Conservation (phyloP, 2,113 vertebrate species). For the Cepphus grylle region DNA sequence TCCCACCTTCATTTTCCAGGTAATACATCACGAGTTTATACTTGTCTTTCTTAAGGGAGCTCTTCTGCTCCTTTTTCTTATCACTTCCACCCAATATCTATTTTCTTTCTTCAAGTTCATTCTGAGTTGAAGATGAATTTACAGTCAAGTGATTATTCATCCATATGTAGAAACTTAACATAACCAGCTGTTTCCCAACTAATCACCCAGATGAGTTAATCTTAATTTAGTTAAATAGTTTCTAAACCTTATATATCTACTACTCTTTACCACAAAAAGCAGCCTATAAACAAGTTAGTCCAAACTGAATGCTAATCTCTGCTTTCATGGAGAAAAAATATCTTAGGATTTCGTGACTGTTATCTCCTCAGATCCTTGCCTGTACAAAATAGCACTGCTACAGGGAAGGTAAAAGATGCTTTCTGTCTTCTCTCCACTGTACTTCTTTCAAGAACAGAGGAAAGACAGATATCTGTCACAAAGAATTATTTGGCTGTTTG, state of each 20-base stretch:
- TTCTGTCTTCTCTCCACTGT: background rate
- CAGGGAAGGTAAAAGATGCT: constrained; percentile 22
- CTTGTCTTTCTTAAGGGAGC: background rate
- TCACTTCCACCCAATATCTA: background rate
- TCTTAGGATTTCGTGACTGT: background rate
- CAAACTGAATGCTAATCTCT: background rate
- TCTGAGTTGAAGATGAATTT: background rate
- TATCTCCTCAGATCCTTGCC: background rate
- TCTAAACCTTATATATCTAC: background rate
- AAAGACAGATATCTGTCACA: background rate
- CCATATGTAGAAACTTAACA: background rate
- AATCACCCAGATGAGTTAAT: background rate
- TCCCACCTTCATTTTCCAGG: background rate
- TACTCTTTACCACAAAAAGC: background rate
- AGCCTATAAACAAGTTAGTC: background rate
- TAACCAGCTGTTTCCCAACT: background rate
- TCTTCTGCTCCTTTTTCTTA: background rate
- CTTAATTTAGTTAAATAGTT: background rate
- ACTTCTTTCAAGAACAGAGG: constrained; percentile 7
- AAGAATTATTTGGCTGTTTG: background rate
- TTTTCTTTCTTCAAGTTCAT: background rate
- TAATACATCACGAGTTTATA: background rate
- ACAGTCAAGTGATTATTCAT: background rate
- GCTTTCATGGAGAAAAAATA: background rate
- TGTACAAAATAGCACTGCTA: background rate